These are phyloP conservation scores for Ochotona curzoniae DNA, from an alignment of 2,113 vertebrate species.

Conservation along the genomic window DNA sequence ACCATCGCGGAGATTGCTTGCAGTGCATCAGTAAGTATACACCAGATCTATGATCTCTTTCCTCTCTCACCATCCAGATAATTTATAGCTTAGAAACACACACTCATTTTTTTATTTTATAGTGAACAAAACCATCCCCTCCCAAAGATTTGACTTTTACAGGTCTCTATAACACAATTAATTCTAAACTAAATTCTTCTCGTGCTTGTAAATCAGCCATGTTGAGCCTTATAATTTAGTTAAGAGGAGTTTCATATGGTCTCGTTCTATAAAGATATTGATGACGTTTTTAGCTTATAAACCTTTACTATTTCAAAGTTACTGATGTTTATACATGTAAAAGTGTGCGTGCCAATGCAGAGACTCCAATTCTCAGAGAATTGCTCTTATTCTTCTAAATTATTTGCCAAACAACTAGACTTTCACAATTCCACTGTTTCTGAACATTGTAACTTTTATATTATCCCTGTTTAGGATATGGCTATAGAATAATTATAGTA, in stretches of 20 bases:
- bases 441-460: neutral
- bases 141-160: neutral
- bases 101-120: neutral
- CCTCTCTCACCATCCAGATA: neutral
- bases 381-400: neutral
- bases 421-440: neutral
- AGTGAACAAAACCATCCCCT: neutral
- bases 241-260: neutral
- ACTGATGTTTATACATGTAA: neutral
- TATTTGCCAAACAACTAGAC: neutral
- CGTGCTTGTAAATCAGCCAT: neutral
- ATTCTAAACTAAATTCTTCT: slow-evolving; percentile 12
- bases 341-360: neutral
- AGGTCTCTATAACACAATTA: neutral
- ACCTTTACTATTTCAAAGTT: neutral
- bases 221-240: neutral
- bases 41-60: slow-evolving; percentile 1
- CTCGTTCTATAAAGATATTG: slow-evolving; percentile 12
- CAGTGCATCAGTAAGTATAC: slow-evolving; percentile 49
- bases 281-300: neutral
- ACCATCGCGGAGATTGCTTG: neutral
- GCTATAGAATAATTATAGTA: neutral
- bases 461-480: neutral
- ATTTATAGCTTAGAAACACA: slow-evolving; percentile 16
- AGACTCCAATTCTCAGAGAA: neutral